Conservation (phyloP, 2,888 invertebrate species). For the Meta bourneti region DNA sequence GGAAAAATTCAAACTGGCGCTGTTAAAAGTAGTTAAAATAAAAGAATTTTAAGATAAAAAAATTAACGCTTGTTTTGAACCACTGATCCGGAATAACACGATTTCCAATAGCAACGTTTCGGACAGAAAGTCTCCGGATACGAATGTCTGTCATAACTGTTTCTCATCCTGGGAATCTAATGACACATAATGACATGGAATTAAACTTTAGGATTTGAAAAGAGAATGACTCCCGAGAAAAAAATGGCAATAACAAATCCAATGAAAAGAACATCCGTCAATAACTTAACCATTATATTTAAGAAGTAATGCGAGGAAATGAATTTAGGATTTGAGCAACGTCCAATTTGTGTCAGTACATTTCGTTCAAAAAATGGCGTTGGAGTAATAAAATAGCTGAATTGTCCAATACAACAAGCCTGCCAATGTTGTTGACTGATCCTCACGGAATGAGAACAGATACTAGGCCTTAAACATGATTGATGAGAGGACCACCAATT, state of each 20-base stretch:
- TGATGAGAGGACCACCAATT: slow-evolving; percentile 36
- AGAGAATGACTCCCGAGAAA: background rate
- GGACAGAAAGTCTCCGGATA: background rate
- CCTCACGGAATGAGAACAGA: background rate
- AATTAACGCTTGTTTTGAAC: background rate
- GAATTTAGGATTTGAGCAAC: slow-evolving; percentile 3
- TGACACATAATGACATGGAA: slow-evolving; percentile 35
- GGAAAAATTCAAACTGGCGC: too few species aligned
- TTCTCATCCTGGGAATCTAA: slow-evolving; percentile 3
- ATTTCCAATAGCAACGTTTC: slow-evolving; percentile 5
- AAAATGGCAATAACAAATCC: slow-evolving; percentile 10
- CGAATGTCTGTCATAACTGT: slow-evolving; percentile 13
- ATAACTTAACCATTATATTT: slow-evolving; percentile 7
- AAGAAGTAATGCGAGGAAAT: slow-evolving; percentile 11
- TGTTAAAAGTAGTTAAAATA: too few species aligned
- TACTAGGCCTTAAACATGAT: slow-evolving; percentile 28
- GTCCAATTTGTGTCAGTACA: slow-evolving; percentile 20
- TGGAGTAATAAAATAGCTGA: background rate
- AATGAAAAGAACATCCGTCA: slow-evolving; percentile 15
- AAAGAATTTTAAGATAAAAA: too few species aligned
- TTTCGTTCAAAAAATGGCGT: background rate
- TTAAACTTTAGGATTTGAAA: slow-evolving; percentile 3
- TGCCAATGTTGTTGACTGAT: slow-evolving; percentile 26
- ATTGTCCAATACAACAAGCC: slow-evolving; percentile 33
- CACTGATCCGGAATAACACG: slow-evolving; percentile 17